These are phyloP conservation scores for Alligator mississippiensis DNA, from an alignment of 2,113 vertebrate species.

Conservation along the genomic window DNA sequence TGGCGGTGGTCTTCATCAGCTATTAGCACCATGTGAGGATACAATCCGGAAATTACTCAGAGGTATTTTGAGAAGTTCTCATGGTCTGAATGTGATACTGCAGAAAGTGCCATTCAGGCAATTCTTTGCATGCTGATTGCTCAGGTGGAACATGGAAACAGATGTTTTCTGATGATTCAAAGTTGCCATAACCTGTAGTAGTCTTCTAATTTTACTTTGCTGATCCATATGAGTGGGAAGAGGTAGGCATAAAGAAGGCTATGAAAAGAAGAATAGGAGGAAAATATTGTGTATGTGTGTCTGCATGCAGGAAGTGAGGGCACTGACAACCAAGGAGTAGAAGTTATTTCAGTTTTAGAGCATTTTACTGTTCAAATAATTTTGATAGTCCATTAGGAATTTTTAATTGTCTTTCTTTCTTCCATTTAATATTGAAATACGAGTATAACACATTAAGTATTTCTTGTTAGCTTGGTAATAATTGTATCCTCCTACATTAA, in stretches of 20 bases:
- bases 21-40: not conserved
- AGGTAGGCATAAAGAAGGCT: not conserved
- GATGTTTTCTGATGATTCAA: no score
- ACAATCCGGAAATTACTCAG: no score
- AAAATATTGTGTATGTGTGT: not conserved
- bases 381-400: not conserved
- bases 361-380: not conserved
- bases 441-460: not conserved
- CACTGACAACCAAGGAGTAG: not conserved
- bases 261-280: not conserved
- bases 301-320: not conserved
- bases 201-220: not conserved
- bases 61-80: no score
- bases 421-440: not conserved
- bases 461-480: not conserved
- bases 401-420: not conserved
- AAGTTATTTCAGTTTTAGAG: slow-evolving; percentile 3
- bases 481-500: not conserved
- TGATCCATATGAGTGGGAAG: not conserved
- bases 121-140: not conserved
- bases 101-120: no score
- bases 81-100: no score
- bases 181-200: no score
- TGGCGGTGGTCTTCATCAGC: not conserved
- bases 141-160: not conserved